Conservation (phyloP, 2,888 invertebrate species). For the Temnothorax unifasciatus region DNA sequence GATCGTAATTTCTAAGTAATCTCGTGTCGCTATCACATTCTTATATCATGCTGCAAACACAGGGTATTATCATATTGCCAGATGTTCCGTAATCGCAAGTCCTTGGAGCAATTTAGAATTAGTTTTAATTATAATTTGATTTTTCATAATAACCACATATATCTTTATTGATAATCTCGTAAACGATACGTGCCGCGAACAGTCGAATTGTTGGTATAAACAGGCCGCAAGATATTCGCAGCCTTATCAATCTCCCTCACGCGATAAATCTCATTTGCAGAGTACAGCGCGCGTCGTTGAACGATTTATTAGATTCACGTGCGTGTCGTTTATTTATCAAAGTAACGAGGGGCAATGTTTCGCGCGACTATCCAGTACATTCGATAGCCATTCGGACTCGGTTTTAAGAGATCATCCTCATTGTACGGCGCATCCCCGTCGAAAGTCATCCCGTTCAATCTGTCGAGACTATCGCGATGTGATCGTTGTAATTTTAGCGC, state of each 20-base stretch:
- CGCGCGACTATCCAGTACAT: not conserved
- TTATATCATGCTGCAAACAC: not conserved
- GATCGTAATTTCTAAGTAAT: not conserved
- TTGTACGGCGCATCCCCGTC: not conserved
- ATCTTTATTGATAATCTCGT: not conserved
- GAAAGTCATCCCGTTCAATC: not conserved
- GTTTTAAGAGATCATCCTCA: slow-evolving; percentile 1
- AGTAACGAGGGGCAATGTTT: not conserved
- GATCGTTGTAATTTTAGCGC: not conserved
- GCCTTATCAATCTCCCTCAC: not conserved
- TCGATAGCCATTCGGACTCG: no score
- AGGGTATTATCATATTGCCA: not conserved
- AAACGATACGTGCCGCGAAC: not conserved
- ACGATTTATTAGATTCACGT: slow-evolving; percentile 13
- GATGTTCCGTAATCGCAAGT: not conserved
- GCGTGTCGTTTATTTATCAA: not conserved
- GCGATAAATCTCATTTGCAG: not conserved
- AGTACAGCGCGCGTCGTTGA: not conserved
- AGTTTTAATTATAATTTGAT: slow-evolving; percentile 6
- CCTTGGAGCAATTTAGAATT: not conserved
- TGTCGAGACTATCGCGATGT: not conserved
- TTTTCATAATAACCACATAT: not conserved
- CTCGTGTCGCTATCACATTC: not conserved
- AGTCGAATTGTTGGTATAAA: not conserved
- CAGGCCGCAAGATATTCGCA: not conserved